These are phyloP conservation scores for Tholera decimalis DNA, from an alignment of 2,888 invertebrate species.

Conservation along the genomic window DNA sequence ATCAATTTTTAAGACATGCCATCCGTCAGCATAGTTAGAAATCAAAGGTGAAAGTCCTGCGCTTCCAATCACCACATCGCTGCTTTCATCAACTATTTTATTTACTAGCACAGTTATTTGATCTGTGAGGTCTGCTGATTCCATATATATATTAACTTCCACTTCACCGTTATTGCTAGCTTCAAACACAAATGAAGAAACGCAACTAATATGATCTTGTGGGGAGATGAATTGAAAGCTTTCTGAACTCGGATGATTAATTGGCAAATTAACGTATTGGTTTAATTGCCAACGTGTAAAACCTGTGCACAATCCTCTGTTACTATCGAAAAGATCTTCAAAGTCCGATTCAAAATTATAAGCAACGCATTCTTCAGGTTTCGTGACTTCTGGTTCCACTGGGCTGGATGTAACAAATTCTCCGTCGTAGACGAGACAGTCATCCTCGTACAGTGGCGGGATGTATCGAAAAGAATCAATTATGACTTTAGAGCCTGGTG, in stretches of 20 bases:
- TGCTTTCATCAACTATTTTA: conserved; percentile 46
- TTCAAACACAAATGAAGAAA: conserved; percentile 57
- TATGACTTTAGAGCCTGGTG: conserved; percentile 61
- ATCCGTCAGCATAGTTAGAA: conserved; percentile 57
- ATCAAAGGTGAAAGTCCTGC: conserved; percentile 37
- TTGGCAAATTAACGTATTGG: conserved; percentile 34
- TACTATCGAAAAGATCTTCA: conserved; percentile 46
- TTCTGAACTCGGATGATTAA: conserved; percentile 46
- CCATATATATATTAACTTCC: conserved; percentile 67
- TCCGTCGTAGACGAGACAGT: conserved; percentile 66
- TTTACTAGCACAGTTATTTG: conserved; percentile 61
- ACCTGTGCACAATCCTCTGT: conserved; percentile 56
- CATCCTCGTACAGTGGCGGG: conserved; percentile 58
- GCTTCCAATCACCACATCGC: conserved; percentile 58
- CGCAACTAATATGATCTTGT: conserved; percentile 50
- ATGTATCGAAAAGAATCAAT: conserved; percentile 72
- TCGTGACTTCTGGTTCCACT: conserved; percentile 19
- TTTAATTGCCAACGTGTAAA: conserved; percentile 54
- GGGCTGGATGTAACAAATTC: conserved; percentile 49
- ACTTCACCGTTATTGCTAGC: conserved; percentile 57
- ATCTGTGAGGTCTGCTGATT: conserved; percentile 47
- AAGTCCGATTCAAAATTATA: conserved; percentile 62
- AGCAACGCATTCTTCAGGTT: conserved; percentile 60
- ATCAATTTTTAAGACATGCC: conserved; percentile 57
- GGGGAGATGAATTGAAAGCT: conserved; percentile 61